Percentiles rank a stretch among this genome's conserved stretches.
Conservation (phyloP, 2,113 vertebrate species). For the Cinclus cinclus region DNA sequence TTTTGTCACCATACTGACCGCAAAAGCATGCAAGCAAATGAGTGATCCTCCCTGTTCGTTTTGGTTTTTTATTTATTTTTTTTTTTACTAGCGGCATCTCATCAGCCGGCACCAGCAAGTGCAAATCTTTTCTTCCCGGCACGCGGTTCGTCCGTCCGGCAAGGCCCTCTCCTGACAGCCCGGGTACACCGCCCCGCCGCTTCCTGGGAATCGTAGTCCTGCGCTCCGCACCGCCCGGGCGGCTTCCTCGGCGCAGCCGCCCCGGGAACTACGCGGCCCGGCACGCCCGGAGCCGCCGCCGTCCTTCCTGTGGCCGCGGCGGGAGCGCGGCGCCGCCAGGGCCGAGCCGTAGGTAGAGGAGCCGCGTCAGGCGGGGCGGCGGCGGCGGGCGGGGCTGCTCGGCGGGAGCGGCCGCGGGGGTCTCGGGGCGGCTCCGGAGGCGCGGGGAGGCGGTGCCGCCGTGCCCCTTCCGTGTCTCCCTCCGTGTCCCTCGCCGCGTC, state of each 20-base stretch:
- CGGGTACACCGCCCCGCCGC: not conserved
- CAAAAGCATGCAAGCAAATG: not conserved
- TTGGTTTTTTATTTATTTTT: too few species aligned
- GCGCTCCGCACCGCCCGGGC: not conserved
- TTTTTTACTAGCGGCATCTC: too few species aligned
- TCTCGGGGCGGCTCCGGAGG: not conserved
- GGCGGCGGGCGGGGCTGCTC: too few species aligned
- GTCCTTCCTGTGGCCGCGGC: not conserved
- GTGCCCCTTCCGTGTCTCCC: not conserved
- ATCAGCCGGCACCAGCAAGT: not conserved
- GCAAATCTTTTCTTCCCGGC: rapidly evolving
- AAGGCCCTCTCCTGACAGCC: rapidly evolving
- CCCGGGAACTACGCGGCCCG: not conserved
- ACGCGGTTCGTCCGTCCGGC: rapidly evolving
- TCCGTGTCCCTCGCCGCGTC: not conserved
- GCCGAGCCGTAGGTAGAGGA: too few species aligned
- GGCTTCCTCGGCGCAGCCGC: not conserved
- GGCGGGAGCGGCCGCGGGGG: too few species aligned
- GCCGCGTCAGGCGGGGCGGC: too few species aligned
- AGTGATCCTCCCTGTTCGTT: not conserved
- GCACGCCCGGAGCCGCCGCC: not conserved
- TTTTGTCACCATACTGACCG: too few species aligned
- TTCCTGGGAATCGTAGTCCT: not conserved
- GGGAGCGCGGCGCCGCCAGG: not conserved
- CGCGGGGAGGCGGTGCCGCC: not conserved